Evolutionary conservation across 1,140 invertebrate species (phyloP), one percentile per base, ranked within the genome.

Genomic region (Polypedilum vanderplanki): DNA sequence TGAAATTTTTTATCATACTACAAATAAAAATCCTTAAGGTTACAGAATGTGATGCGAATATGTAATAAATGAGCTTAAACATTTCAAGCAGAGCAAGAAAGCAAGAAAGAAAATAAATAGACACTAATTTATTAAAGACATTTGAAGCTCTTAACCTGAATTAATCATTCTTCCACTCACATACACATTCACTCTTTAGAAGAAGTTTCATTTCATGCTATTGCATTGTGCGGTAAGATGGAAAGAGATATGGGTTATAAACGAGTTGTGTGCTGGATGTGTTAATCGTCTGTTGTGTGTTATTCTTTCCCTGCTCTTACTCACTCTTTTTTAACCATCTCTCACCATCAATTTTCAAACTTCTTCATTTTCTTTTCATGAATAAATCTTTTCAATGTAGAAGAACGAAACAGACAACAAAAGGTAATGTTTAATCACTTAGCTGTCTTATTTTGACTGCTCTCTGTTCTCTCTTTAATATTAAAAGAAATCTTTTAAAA

Each of bases 261-360:
- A 70, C 65, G 65, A 70, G 20, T 70, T 57, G 24, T 33, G 24
- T 33, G 24, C 24, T 33, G 20, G 65, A 70, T 70, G 65, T 70
- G 65, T 70, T 70, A 70, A 70, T 70, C 65, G 65, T 70, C 65
- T 70, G 46, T 15, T 57, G 46, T 57, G n/a, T 57, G 46, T 57
- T 57, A 57, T 57, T 57, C 46, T 57, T 57, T 15, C 46, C 1
- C 41, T 7, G 41, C 41, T 46, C 1, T 7, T 41, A 12, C 41
- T 46, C 41, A 46, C 15, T 46, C 12, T 57, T 12, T n/a, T n/a
- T n/a, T n/a, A n/a, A n/a, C n/a, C 12, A 8, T 57, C 46, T 1
- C 24, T 33, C 24, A 5, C 24, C 24, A 33, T 33, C 24, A 33
- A 33, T 33, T 33, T 33, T 33, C 24, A 33, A n/a, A 33, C 24